Evolutionary conservation across 2,797 vertebrate species (phyloP).

Genomic region (Triplophysa bombifrons): DNA sequence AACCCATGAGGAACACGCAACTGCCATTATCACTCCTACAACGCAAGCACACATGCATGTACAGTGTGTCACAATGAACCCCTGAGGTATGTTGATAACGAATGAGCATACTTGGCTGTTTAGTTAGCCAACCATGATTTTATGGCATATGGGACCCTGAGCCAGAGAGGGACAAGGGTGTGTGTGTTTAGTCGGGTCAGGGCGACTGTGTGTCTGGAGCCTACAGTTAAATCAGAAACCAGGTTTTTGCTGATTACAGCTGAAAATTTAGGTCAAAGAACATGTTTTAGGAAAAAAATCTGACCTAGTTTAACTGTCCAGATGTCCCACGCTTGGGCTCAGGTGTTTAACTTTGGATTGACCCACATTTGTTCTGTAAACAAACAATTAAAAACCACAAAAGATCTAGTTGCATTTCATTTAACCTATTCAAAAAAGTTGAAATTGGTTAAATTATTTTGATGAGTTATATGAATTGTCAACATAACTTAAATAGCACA

Average conservation of each 20-base stretch:
- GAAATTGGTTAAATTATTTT: too few relatives aligned
- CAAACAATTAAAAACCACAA: background rate
- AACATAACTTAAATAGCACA: too few relatives aligned
- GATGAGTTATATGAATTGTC: too few relatives aligned
- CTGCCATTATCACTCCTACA: conserved; percentile 8
- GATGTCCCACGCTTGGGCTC: background rate
- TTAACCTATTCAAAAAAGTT: too few relatives aligned
- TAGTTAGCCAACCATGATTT: conserved; percentile 55
- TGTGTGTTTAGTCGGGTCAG: conserved; percentile 13
- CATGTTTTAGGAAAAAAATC: background rate
- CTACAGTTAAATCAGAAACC: conserved; percentile 3
- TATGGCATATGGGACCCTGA: conserved; percentile 47
- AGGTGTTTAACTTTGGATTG: conserved; percentile 17
- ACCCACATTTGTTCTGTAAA: background rate
- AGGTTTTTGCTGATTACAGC: conserved; percentile 21
- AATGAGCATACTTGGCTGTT: conserved; percentile 52
- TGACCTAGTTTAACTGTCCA: conserved; percentile 6
- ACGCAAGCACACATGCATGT: conserved; percentile 18
- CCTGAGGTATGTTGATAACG: conserved; percentile 49
- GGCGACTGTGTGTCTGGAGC: background rate
- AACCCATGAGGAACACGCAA: conserved; percentile 19
- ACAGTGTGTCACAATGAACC: conserved; percentile 48
- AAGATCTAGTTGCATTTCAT: too few relatives aligned
- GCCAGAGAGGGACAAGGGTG: background rate
- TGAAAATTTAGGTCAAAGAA: conserved; percentile 1